Base-by-base conservation (phyloP, 2,113 vertebrate genomes). In the Bufo gargarizans region DNA sequence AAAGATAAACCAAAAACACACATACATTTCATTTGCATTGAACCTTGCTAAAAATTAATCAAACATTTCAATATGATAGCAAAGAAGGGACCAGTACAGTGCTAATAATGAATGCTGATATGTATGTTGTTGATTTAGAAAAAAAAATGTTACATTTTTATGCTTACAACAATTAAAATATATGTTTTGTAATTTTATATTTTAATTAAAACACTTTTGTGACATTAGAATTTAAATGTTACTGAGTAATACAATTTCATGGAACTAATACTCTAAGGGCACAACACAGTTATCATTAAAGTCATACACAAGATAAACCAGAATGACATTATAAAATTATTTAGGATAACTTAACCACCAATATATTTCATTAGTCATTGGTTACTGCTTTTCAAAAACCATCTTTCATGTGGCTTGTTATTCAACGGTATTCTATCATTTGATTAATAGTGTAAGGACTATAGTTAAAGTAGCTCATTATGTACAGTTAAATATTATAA, bases 351-450 rank as follows among this genome's bases (percentile, higher is more conserved):
- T 33, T 1, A 33, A 33, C 33, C 33, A 33, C 55, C 74, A 11
- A 77, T 16, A n/a, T 61, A 22, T 76, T 45, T 77, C 33, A 77
- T 33, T 76, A 55, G 43, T 77, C 58, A 78, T 77, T 55, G 49
- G 72, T 55, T 56, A 63, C 81, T 84, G 81, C 77, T 77, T 77
- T 78, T 19, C 71, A 47, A 84, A 79, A 65, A 47, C 17, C 80
- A 88, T 63, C 43, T 59, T 88, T 82, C 86, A 82, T 88, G 86
- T 88, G 86, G 65, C 67, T 82, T 88, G 86, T 74, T 82, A 22
- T 61, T 88, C 86, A 88, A 82, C 43, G 61, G 10, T 22, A 33
- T 82, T 67, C 14, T 61, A 69, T 65, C 16, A 50, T 47, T 3
- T 47, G 33, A 45, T 47, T 45, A 47, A 7, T 10, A 47, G 17